These are phyloP conservation scores for Fistularia commersonii DNA, from an alignment of 2,797 vertebrate genomes.

Conservation along the genomic window DNA sequence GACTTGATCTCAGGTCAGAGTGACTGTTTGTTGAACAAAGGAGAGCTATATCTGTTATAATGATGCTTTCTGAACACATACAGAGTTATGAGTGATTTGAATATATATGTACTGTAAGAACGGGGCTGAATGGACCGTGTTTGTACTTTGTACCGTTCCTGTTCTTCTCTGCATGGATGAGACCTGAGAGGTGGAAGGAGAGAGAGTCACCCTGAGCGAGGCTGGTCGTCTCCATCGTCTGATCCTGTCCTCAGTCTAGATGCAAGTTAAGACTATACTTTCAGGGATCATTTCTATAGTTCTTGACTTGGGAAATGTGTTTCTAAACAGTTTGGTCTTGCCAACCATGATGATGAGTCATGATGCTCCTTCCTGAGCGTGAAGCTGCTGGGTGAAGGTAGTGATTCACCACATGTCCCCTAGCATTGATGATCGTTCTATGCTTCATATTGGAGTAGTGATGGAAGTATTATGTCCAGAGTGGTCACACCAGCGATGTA, in stretches of 20 bases:
- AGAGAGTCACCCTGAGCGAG: slow-evolving; percentile 5
- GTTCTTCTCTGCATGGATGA: background rate
- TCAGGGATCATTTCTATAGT: slow-evolving; percentile 79
- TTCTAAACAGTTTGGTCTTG: slow-evolving; percentile 60
- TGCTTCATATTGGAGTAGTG: accelerated
- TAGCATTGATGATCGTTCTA: slow-evolving; percentile 62
- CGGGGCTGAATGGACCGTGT: no score
- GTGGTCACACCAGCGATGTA: no score
- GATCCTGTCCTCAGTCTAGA: accelerated
- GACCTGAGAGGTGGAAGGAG: no score
- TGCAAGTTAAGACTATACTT: slow-evolving; percentile 61
- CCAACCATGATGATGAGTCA: slow-evolving; percentile 61
- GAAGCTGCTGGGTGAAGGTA: slow-evolving; percentile 34
- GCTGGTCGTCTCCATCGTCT: background rate
- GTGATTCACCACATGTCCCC: accelerated
- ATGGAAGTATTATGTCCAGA: slow-evolving; percentile 12
- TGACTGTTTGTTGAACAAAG: no score
- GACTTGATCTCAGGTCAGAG: no score
- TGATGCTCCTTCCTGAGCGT: slow-evolving; percentile 38
- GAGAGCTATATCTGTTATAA: no score
- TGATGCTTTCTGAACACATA: no score
- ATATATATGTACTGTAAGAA: no score
- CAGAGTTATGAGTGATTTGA: no score
- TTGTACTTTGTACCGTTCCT: no score
- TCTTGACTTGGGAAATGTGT: slow-evolving; percentile 57